Evolutionary conservation across 2,888 invertebrate species (phyloP), one percentile per base, ranked within the genome.

Genomic region (Doris montereyensis): DNA sequence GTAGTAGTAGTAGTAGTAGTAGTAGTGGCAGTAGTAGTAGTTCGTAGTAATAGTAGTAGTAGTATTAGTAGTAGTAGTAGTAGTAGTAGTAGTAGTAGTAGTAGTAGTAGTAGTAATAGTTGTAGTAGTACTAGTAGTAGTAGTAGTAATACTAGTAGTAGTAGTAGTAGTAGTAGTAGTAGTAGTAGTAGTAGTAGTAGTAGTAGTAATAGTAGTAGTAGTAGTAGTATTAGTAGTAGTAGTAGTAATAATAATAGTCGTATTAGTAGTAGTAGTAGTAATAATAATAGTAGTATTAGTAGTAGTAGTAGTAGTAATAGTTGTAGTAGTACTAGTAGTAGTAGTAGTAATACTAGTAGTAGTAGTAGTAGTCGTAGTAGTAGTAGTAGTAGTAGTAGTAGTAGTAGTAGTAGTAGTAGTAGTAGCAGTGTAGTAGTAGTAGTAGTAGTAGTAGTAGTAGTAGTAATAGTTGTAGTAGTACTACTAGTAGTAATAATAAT

Each of bases 1-100:
- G 62, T 62, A 62, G 62, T 62, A 62, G 62, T 62, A 62, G 62
- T 62, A 62, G 62, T 62, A 62, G 62, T 62, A 62, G 62, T 24
- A 62, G 62, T 62, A 62, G 62, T 62, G n/a, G 62, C n/a, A 62
- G 62, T 24, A 62, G 62, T 62, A 62, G 62, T 24, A 62, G 62
- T 62, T 62, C 5, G 62, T 62, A 62, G 62, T 21, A 62, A 17
- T 41, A 62, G 62, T 24, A 21, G 62, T 24, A 21, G 62, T 24
- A 21, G 62, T 24, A 62, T 8, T 24, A 62, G 62, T 24, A 62
- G 62, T 24, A n/a, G 21, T 4, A 13, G 21, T 4, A 62, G 62
- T 62, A 62, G 62, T 24, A 62, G 62, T 62, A 62, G 62, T 62
- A 62, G 62, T 62, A 62, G 62, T 62, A 62, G 62, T 62, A 62